Base-by-base conservation (phyloP, 30 jellyfish, hydroid and myxozoan species). In the Hydractinia echinata region DNA sequence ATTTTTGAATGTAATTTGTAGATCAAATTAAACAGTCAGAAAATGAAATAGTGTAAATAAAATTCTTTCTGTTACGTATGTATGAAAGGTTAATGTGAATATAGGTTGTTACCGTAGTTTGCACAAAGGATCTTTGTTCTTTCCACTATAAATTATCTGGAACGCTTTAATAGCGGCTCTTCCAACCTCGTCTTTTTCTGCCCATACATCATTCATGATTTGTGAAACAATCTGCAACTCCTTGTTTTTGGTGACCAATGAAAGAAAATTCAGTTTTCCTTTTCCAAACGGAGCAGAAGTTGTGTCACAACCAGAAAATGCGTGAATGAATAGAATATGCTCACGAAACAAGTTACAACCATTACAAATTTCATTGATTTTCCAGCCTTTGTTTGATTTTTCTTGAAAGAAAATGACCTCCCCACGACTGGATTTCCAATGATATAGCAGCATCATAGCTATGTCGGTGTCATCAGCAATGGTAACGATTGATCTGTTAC, bases 221-320 rank as follows among this genome's bases (percentile, higher is more conserved):
- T 78, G 81, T 78, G 79, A 78, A 78, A 78, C 61, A 44, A 54
- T 39, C 67, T 67, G 13, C 52, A 81, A 67, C 69, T 52, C 89
- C 52, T 81, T 79, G 53, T 76, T 55, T 66, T 61, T 79, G 71
- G 20, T 20, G 83, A 81, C 62, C 51, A 70, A 67, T 19, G 51
- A 48, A 68, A 67, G 74, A 51, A 67, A 54, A 81, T 68, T 81
- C 53, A 66, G n/a, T 60, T 68, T 67, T 44, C 89, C 87, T 71
- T 67, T 68, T 51, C 85, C 84, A 61, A 81, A 68, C 49, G 89
- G 84, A 51, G 89, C 85, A 55, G 89, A 81, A 53, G 87, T 81
- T 72, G 89, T 81, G 89, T 81, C 89, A 60, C 89, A 81, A 54
- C 89, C 56, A 79, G 85, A 67, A 67, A 81, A n/a, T n/a, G n/a